phyloP scores from a whole-genome alignment of 2,113 vertebrate species.

The Mus pahari region DNA sequence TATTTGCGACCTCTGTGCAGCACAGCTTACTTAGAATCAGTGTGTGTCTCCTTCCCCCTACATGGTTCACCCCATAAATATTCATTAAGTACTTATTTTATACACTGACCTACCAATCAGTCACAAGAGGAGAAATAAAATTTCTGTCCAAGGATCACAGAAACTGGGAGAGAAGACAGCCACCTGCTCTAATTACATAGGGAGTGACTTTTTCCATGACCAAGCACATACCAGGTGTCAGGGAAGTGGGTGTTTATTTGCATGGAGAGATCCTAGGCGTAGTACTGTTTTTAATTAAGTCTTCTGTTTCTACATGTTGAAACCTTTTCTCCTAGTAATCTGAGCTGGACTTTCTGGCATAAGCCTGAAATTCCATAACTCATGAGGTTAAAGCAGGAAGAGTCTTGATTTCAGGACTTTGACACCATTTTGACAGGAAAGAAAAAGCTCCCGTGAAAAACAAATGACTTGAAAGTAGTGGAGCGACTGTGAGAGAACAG shows the following conservation, averaged over 20 bases:
- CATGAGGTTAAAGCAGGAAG: no score
- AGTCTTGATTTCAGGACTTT: no score
- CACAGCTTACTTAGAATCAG: not conserved
- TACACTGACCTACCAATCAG: not conserved
- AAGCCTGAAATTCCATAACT: no score
- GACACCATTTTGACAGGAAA: no score
- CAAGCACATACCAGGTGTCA: fast-evolving
- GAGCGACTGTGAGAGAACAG: not conserved
- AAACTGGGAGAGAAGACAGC: no score
- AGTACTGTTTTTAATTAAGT: no score
- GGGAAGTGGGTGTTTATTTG: not conserved
- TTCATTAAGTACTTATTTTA: not conserved
- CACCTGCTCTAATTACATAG: not conserved
- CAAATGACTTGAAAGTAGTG: not conserved
- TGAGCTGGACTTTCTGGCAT: no score
- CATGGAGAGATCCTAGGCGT: no score
- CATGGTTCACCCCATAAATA: not conserved
- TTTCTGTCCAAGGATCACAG: not conserved
- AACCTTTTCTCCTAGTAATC: no score
- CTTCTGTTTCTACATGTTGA: no score
- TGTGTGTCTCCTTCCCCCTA: not conserved
- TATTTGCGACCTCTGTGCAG: not conserved
- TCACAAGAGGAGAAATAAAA: slow-evolving; percentile 22
- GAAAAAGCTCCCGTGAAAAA: not conserved
- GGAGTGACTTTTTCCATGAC: not conserved